These are phyloP conservation scores for Benitochromis conjunctus DNA, from an alignment of 2,113 vertebrate genomes.

Conservation along the genomic window DNA sequence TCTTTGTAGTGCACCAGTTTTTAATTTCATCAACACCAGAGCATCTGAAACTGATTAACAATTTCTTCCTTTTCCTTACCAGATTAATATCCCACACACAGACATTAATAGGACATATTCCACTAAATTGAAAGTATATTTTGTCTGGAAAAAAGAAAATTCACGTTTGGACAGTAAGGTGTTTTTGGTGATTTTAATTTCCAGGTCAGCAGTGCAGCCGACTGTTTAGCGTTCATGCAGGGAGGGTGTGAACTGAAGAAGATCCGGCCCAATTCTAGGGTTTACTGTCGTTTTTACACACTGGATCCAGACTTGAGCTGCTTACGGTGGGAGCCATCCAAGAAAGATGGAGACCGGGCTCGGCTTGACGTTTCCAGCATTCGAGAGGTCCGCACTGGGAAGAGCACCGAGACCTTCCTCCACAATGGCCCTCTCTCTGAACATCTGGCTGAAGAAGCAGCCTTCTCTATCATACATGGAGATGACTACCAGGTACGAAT, in stretches of 20 bases:
- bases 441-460: conserved; percentile 92
- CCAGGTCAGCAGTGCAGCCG: conserved; percentile 88
- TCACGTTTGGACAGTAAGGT: background rate
- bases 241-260: conserved; percentile 97
- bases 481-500: conserved; percentile 82
- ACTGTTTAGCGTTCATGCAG: conserved; percentile 98
- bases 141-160: background rate
- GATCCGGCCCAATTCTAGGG: conserved; percentile 89
- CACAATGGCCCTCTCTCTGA: conserved; percentile 87
- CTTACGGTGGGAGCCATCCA: conserved; percentile 96
- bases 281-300: conserved; percentile 96
- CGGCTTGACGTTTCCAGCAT: conserved; percentile 88
- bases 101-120: background rate
- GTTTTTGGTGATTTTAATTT: background rate
- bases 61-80: background rate
- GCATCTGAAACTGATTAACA: background rate
- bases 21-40: background rate
- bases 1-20: background rate
- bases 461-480: conserved; percentile 91
- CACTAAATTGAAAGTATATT: background rate
- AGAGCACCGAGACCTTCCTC: conserved; percentile 95
- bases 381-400: conserved; percentile 91
- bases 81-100: background rate
- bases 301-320: conserved; percentile 90
- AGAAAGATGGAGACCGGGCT: conserved; percentile 92